Percentiles rank a stretch among this genome's conserved stretches.
Conservation (phyloP, 92 coral and sea anemone genomes). For the Diadumene lineata region DNA sequence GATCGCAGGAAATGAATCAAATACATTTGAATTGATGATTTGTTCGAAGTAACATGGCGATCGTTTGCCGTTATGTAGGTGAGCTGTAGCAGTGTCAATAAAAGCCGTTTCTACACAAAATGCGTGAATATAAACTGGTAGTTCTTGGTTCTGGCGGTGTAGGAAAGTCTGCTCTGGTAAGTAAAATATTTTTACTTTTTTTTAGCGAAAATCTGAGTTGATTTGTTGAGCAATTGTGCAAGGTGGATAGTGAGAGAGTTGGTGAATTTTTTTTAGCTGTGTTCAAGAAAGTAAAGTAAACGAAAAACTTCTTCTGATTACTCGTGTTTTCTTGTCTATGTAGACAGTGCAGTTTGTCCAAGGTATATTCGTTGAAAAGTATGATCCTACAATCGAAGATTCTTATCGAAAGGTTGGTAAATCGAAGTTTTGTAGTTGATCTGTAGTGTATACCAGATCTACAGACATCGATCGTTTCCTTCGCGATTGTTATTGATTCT, state of each 20-base stretch:
- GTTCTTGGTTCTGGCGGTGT: slow-evolving; percentile 99
- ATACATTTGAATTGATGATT: slow-evolving; percentile 5
- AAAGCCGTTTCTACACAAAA: slow-evolving; percentile 38
- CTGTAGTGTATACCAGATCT: no score
- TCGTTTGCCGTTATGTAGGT: slow-evolving; percentile 20
- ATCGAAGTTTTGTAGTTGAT: neutral
- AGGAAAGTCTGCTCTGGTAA: slow-evolving; percentile 99
- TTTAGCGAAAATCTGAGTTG: neutral
- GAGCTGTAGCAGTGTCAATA: slow-evolving; percentile 12
- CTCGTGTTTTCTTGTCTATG: slow-evolving; percentile 1
- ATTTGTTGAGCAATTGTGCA: neutral
- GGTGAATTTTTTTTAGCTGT: slow-evolving; percentile 7
- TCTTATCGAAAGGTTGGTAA: slow-evolving; percentile 90
- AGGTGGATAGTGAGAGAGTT: slow-evolving; percentile 13
- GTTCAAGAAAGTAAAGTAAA: slow-evolving; percentile 1
- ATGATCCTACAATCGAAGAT: slow-evolving; percentile 99
- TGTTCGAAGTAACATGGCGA: slow-evolving; percentile 51
- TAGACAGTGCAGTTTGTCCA: slow-evolving; percentile 99
- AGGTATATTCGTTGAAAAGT: slow-evolving; percentile 98
- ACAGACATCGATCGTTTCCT: neutral
- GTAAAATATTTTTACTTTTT: neutral
- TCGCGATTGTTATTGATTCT: slow-evolving; percentile 7
- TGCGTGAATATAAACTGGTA: slow-evolving; percentile 99
- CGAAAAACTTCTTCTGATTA: neutral
- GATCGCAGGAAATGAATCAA: slow-evolving; percentile 2